phyloP scores from a whole-genome alignment of 2,797 vertebrate genomes.

The Helostoma temminkii region DNA sequence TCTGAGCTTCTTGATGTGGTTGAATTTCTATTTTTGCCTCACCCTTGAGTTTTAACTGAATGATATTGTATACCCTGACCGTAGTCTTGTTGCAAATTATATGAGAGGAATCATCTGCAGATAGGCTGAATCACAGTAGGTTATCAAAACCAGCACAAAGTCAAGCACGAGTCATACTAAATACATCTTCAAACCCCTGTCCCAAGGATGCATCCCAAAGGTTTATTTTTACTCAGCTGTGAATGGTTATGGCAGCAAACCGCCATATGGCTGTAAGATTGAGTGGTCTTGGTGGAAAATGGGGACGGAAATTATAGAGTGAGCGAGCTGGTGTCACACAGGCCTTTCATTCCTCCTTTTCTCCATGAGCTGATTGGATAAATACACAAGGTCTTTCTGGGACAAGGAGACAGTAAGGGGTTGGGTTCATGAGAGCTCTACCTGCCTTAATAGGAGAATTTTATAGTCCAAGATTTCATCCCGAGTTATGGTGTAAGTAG shows the following conservation, averaged over 20 bases:
- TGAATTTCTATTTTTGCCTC: slow-evolving; percentile 83
- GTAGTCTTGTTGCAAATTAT: slow-evolving; percentile 80
- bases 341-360: slow-evolving; percentile 76
- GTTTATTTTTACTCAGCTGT: slow-evolving; percentile 84
- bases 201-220: slow-evolving; percentile 75
- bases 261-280: slow-evolving; percentile 78
- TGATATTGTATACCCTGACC: slow-evolving; percentile 81
- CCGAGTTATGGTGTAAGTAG: not conserved
- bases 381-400: slow-evolving; percentile 63
- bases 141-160: slow-evolving; percentile 81
- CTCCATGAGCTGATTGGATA: slow-evolving; percentile 71
- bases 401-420: slow-evolving; percentile 45
- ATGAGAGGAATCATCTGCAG: slow-evolving; percentile 78
- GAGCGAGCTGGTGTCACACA: slow-evolving; percentile 77
- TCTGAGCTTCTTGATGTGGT: slow-evolving; percentile 82
- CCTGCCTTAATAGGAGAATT: slow-evolving; percentile 52
- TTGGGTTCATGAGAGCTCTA: slow-evolving; percentile 55
- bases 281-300: slow-evolving; percentile 82
- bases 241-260: slow-evolving; percentile 83
- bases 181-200: slow-evolving; percentile 70
- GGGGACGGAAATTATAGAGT: slow-evolving; percentile 82
- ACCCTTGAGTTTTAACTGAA: slow-evolving; percentile 77
- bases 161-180: slow-evolving; percentile 42
- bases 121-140: slow-evolving; percentile 82
- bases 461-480: slow-evolving; percentile 25